phyloP scores from a whole-genome alignment of 2,797 vertebrate genomes.

The Tauraco hartlaubi region DNA sequence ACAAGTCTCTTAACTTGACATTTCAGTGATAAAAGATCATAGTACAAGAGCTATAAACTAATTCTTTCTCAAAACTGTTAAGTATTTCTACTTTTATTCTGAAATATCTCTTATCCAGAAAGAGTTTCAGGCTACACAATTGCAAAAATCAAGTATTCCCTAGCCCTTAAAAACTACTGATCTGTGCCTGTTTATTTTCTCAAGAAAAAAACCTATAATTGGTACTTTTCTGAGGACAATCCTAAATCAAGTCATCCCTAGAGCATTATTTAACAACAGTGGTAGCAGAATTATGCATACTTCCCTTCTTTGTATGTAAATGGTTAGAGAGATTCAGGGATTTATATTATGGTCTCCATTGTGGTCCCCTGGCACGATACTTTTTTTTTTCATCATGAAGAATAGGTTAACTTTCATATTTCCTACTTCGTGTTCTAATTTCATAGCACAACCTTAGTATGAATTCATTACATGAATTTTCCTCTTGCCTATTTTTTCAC shows the following conservation, averaged over 20 bases:
- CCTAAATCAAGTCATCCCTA: neutral
- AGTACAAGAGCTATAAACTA: neutral
- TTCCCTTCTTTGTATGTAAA: neutral
- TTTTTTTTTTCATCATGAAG: neutral
- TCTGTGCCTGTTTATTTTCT: neutral
- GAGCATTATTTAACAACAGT: neutral
- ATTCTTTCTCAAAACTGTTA: neutral
- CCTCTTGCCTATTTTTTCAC: neutral
- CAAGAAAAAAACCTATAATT: neutral
- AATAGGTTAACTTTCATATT: neutral
- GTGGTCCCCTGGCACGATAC: neutral
- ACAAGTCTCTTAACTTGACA: neutral
- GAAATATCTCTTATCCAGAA: neutral
- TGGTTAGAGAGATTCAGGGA: neutral
- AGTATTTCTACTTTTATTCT: neutral
- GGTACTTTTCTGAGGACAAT: neutral
- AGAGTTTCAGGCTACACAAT: neutral
- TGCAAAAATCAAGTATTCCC: neutral
- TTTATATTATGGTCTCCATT: neutral
- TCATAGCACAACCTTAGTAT: neutral
- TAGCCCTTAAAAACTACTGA: neutral
- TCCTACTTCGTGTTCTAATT: neutral
- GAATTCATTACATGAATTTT: conserved; percentile 31
- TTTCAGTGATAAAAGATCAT: neutral
- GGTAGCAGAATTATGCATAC: neutral